Percentiles rank a stretch among this genome's conserved stretches.
These are phyloP conservation scores for Cavia porcellus DNA, from an alignment of 2,113 vertebrate genomes.

Conservation along the genomic window DNA sequence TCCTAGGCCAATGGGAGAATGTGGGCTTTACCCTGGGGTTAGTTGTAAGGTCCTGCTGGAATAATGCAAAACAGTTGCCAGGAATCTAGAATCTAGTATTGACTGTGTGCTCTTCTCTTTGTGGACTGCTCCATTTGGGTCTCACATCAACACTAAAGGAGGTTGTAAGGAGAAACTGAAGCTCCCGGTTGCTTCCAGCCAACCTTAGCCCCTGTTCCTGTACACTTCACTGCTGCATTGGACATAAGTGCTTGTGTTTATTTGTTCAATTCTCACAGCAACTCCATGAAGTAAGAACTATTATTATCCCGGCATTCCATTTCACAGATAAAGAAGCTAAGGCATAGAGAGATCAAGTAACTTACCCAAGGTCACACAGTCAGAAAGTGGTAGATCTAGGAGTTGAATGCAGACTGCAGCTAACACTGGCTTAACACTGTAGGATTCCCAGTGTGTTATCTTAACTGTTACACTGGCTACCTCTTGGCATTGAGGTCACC, in stretches of 20 bases:
- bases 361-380: background rate
- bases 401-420: background rate
- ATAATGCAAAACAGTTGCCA: background rate
- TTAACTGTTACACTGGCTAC: background rate
- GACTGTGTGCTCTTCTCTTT: background rate
- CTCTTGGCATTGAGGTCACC: background rate
- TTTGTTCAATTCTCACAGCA: background rate
- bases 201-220: background rate
- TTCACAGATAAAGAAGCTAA: slow-evolving; percentile 31
- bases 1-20: slow-evolving; percentile 16
- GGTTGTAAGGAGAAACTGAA: background rate
- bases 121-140: background rate
- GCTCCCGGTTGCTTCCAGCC: background rate
- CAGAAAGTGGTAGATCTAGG: slow-evolving; percentile 21
- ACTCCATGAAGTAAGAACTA: background rate
- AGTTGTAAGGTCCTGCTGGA: background rate
- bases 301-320: background rate
- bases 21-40: background rate
- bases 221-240: background rate
- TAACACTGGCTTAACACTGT: background rate
- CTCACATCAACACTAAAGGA: background rate
- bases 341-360: background rate
- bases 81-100: background rate
- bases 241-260: background rate
- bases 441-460: background rate